These are phyloP conservation scores for Plecotus auritus DNA, from an alignment of 2,113 vertebrate species.

Conservation along the genomic window DNA sequence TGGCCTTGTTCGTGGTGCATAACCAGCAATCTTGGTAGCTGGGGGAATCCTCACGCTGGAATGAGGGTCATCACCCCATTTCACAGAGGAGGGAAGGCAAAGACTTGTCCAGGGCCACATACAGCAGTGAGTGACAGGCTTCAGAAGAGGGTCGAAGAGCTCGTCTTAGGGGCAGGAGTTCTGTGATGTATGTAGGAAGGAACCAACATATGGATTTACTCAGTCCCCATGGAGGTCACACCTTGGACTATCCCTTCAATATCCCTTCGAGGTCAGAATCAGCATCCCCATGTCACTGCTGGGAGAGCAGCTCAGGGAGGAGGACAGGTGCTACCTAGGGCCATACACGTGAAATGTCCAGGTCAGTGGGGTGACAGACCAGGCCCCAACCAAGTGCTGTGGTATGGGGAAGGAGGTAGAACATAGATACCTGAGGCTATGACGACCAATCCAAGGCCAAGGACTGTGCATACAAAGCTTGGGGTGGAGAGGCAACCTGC, in stretches of 20 bases:
- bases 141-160: neutral
- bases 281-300: neutral
- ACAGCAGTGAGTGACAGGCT: neutral
- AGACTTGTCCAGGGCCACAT: neutral
- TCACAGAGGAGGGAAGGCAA: neutral
- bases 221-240: neutral
- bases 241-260: neutral
- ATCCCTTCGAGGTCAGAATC: neutral
- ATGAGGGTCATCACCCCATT: neutral
- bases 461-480: neutral
- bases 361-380: neutral
- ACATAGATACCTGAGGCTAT: neutral
- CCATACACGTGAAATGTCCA: neutral
- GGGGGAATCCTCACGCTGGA: neutral
- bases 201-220: neutral
- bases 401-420: neutral
- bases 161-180: neutral
- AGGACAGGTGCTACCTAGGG: neutral
- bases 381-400: neutral
- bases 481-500: neutral
- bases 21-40: neutral
- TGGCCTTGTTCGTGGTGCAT: fast-evolving
- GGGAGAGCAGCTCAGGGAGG: neutral
- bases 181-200: neutral
- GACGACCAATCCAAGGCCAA: neutral